Conservation (phyloP, 2,113 vertebrate genomes). For the Notothenia coriiceps region DNA sequence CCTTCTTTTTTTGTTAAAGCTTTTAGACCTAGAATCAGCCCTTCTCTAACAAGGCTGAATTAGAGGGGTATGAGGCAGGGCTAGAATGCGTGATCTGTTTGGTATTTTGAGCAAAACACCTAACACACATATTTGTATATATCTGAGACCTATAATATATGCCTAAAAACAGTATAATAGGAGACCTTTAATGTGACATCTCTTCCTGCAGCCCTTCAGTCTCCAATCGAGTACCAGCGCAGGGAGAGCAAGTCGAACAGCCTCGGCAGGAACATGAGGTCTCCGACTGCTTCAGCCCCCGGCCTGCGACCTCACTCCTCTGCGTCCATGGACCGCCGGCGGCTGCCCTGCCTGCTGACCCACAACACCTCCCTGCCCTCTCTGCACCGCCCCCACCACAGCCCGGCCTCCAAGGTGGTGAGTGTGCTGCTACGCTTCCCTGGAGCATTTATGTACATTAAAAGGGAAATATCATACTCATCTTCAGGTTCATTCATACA, state of each 20-base stretch:
- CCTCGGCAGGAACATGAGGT: conserved; percentile 81
- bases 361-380: conserved; percentile 88
- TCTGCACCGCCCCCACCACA: conserved; percentile 76
- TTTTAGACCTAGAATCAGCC: too few species aligned
- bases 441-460: not conserved
- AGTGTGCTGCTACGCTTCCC: not conserved
- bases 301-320: conserved; percentile 79
- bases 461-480: too few species aligned
- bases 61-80: too few species aligned
- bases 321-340: conserved; percentile 81
- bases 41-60: too few species aligned
- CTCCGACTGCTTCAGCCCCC: conserved; percentile 49
- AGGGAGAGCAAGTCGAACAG: conserved; percentile 89
- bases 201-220: conserved; percentile 79
- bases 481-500: too few species aligned
- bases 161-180: too few species aligned
- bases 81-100: too few species aligned
- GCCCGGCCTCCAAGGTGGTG: conserved; percentile 33
- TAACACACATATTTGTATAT: too few species aligned
- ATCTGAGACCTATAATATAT: too few species aligned
- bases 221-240: conserved; percentile 91
- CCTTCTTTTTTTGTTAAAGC: too few species aligned
- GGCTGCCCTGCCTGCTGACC: conserved; percentile 74
- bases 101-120: too few species aligned
- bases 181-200: not conserved